phyloP scores from a whole-genome alignment of 2,797 vertebrate genomes.

The Oreochromis grahami region DNA sequence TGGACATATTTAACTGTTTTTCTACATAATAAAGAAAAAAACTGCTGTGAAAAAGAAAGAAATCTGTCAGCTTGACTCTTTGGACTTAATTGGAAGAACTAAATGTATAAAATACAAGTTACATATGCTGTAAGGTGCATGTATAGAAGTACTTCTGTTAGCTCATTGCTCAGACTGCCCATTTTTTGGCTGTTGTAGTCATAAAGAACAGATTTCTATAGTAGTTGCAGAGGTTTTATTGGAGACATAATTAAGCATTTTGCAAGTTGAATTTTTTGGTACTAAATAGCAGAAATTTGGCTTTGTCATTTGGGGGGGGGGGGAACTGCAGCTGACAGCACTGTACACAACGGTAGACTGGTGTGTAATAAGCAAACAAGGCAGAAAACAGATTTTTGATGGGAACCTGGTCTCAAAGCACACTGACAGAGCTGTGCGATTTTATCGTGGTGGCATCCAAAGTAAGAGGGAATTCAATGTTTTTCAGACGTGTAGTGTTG shows the following conservation, averaged over 20 bases:
- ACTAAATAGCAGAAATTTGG: neutral
- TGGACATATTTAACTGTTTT: too few species aligned
- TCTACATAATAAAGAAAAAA: too few species aligned
- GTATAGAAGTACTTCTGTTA: neutral
- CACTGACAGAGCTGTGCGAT: neutral
- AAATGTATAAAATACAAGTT: neutral
- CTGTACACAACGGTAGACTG: neutral
- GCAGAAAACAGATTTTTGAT: neutral
- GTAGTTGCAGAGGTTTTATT: neutral
- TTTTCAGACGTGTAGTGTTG: rapidly evolving
- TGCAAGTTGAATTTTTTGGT: neutral
- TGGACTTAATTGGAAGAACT: neutral
- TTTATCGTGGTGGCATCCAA: neutral
- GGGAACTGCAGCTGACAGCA: neutral
- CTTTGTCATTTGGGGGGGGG: rapidly evolving
- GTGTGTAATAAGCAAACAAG: neutral
- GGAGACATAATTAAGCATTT: neutral
- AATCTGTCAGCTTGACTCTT: neutral
- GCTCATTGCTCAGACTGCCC: neutral
- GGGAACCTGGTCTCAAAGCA: neutral
- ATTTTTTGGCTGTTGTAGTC: neutral
- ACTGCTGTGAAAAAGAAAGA: neutral
- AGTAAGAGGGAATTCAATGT: neutral
- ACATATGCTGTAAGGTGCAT: neutral
- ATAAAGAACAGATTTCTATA: neutral